These are phyloP conservation scores for Tupaia tana DNA, from an alignment of 2,113 vertebrate genomes.

Conservation along the genomic window DNA sequence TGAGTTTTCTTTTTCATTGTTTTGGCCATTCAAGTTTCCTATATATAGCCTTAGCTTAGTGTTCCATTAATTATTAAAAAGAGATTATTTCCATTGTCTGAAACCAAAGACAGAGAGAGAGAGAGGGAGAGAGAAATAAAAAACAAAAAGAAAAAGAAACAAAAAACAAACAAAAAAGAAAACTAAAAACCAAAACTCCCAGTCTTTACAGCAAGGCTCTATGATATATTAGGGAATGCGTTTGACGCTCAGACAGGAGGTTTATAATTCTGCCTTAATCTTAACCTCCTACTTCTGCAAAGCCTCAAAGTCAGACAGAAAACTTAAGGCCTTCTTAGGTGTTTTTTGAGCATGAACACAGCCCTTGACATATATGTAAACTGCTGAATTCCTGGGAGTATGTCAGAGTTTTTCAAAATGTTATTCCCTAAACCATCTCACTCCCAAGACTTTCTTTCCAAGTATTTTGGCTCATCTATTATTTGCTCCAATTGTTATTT, in stretches of 20 bases:
- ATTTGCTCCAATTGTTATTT: background rate
- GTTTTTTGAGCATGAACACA: background rate
- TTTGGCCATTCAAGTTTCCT: background rate
- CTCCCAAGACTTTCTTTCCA: background rate
- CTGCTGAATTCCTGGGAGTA: background rate
- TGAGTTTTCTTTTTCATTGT: conserved; percentile 15
- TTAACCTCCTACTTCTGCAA: background rate
- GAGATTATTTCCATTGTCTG: background rate
- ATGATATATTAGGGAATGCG: background rate
- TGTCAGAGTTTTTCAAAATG: background rate
- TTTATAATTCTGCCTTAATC: background rate
- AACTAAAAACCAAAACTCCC: background rate
- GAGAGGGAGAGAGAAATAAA: too few relatives aligned
- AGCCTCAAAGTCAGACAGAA: background rate
- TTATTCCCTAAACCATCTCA: background rate
- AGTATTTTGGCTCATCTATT: background rate
- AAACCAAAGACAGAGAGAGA: background rate
- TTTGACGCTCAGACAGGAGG: background rate
- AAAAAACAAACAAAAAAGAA: too few relatives aligned
- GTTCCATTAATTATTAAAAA: background rate
- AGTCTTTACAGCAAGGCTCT: background rate
- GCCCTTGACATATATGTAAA: background rate
- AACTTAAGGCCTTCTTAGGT: background rate
- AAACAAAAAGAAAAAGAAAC: background rate
- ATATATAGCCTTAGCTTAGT: background rate